These are phyloP conservation scores for Gnathonemus echidnorhynchus DNA, from an alignment of 2,113 vertebrate species.

Conservation along the genomic window DNA sequence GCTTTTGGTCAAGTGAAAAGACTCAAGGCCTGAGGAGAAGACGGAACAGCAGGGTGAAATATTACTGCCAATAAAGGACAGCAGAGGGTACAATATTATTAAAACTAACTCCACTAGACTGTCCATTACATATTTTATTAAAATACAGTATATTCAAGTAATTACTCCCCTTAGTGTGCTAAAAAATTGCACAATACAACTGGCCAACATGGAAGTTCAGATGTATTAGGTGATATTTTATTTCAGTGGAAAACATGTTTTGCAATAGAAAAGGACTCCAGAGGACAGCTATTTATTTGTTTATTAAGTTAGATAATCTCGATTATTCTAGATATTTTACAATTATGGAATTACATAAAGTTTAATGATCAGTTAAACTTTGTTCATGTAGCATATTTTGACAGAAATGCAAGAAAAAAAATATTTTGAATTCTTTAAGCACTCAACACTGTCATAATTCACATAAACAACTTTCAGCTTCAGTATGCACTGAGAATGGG, in stretches of 20 bases:
- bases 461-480: not conserved
- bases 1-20: not conserved
- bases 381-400: not conserved
- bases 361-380: not conserved
- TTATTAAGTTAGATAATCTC: constrained; percentile 2
- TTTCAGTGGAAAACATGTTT: not conserved
- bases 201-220: not conserved
- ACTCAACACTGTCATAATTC: constrained; percentile 13
- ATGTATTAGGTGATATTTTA: not conserved
- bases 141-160: not conserved
- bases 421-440: not conserved
- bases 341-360: not conserved
- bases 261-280: not conserved
- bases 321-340: not conserved
- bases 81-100: not conserved
- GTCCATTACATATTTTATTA: not conserved
- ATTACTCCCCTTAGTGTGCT: not conserved
- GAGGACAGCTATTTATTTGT: not conserved
- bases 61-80: not conserved
- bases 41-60: not conserved
- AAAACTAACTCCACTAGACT: not conserved
- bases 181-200: not conserved
- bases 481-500: not conserved
- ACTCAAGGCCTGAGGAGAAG: not conserved
- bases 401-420: not conserved